Conservation (phyloP, 1,140 invertebrate species). For the Philaenus spumarius region DNA sequence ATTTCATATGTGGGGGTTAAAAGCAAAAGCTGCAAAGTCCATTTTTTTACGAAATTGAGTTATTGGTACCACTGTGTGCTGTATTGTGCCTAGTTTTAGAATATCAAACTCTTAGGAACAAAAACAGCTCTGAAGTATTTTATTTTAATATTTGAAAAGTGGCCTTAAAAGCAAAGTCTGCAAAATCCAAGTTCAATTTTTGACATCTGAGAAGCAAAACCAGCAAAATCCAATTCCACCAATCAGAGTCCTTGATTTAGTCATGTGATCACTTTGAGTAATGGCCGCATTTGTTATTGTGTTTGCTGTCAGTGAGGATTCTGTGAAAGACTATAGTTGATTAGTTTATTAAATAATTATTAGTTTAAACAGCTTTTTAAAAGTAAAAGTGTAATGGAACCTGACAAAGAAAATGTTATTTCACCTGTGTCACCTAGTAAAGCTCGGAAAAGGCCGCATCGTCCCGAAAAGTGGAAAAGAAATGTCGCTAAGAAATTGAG, state of each 20-base stretch:
- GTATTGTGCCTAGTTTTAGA: too few species aligned
- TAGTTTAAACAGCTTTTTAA: neutral
- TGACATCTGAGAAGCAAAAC: constrained; percentile 6
- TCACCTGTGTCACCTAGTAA: constrained; percentile 3
- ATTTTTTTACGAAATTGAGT: constrained; percentile 4
- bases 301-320: too few species aligned
- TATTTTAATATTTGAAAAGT: constrained; percentile 9
- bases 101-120: neutral
- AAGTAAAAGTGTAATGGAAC: constrained; percentile 8
- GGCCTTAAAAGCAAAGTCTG: constrained; percentile 12
- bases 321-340: too few species aligned
- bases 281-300: too few species aligned
- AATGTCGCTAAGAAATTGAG: constrained; percentile 2
- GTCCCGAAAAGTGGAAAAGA: neutral
- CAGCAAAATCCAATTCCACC: constrained; percentile 14
- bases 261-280: neutral
- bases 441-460: neutral
- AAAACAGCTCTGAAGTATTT: constrained; percentile 3
- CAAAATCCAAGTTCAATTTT: constrained; percentile 3
- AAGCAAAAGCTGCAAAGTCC: too few species aligned
- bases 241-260: constrained; percentile 1
- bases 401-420: constrained; percentile 2
- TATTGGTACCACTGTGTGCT: constrained; percentile 5
- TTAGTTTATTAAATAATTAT: too few species aligned
- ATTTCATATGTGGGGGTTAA: too few species aligned